Evolutionary conservation across 1,140 invertebrate species (phyloP).

Genomic region (Megalopta genalis): DNA sequence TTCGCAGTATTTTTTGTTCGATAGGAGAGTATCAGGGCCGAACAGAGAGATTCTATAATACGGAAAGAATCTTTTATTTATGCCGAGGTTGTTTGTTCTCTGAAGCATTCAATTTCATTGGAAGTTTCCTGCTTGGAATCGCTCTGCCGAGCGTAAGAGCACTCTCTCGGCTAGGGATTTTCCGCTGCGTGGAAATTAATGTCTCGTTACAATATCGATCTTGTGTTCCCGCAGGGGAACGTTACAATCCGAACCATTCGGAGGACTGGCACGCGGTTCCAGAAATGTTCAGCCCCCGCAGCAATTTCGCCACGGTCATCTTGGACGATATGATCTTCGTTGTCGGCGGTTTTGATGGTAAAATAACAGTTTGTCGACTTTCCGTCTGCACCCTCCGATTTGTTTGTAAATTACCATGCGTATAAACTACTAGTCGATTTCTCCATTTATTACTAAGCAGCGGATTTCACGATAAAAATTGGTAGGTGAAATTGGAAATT

Average conservation of each 20-base stretch:
- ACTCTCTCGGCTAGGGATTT: slow-evolving; percentile 1
- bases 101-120: not conserved
- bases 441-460: too few relatives aligned
- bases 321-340: slow-evolving; percentile 90
- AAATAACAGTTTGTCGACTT: not conserved
- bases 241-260: slow-evolving; percentile 83
- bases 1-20: not conserved
- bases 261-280: slow-evolving; percentile 84
- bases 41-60: not conserved
- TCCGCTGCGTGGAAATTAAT: slow-evolving; percentile 17
- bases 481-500: too few relatives aligned
- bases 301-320: slow-evolving; percentile 91
- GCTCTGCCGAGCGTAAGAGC: not conserved
- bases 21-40: not conserved
- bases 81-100: not conserved
- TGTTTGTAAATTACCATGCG: too few relatives aligned
- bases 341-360: slow-evolving; percentile 91
- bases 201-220: slow-evolving; percentile 32
- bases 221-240: slow-evolving; percentile 81
- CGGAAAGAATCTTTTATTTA: not conserved
- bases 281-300: slow-evolving; percentile 91
- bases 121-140: not conserved
- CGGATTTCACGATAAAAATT: too few relatives aligned
- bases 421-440: too few relatives aligned
- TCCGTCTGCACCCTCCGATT: too few relatives aligned